These are phyloP conservation scores for Myiozetetes cayanensis DNA, from an alignment of 2,113 vertebrate species.

Conservation along the genomic window DNA sequence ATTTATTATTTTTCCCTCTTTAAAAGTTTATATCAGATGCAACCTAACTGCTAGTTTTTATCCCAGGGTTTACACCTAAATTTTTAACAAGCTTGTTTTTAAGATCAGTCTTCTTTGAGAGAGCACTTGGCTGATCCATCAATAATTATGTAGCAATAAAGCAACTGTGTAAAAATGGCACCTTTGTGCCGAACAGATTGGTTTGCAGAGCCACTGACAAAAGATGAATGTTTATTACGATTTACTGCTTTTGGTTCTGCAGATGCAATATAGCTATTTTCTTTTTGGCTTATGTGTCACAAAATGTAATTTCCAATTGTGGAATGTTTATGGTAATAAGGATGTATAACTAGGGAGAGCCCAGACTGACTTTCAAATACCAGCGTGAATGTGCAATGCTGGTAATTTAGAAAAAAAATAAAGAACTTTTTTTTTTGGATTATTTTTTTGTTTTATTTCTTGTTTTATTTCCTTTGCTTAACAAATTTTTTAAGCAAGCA, in stretches of 20 bases:
- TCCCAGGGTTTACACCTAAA: slow-evolving; percentile 15
- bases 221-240: slow-evolving; percentile 33
- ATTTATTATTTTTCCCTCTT: neutral
- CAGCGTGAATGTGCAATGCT: neutral
- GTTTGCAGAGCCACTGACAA: slow-evolving; percentile 41
- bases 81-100: slow-evolving; percentile 22
- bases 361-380: neutral
- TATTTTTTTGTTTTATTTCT: neutral
- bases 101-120: slow-evolving; percentile 41
- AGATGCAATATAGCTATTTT: slow-evolving; percentile 51
- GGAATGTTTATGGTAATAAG: slow-evolving; percentile 38
- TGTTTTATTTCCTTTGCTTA: neutral
- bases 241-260: slow-evolving; percentile 40
- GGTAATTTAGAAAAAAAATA: neutral
- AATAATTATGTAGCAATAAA: slow-evolving; percentile 59
- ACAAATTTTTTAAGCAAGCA: neutral
- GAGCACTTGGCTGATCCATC: slow-evolving; percentile 45
- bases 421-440: neutral
- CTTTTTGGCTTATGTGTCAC: neutral
- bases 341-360: neutral
- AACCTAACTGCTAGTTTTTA: slow-evolving; percentile 24
- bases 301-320: slow-evolving; percentile 30
- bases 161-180: slow-evolving; percentile 42
- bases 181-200: slow-evolving; percentile 1
- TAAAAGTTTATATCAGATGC: slow-evolving; percentile 31